Percentiles rank a stretch among this genome's conserved stretches.
Conservation (phyloP, 2,888 invertebrate species). For the Polyommatus iphigenia region DNA sequence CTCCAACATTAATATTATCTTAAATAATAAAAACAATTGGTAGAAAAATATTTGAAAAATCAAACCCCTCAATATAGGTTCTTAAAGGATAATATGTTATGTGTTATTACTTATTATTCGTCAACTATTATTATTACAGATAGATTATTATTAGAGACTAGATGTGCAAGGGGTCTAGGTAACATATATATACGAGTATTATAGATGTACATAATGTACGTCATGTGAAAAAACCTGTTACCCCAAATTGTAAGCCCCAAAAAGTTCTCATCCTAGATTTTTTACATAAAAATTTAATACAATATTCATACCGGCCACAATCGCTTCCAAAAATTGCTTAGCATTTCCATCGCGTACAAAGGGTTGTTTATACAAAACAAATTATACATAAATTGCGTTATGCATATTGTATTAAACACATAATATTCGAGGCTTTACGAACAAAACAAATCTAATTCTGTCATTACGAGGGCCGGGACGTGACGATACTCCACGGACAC, state of each 20-base stretch:
- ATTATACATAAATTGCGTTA: constrained; percentile 18
- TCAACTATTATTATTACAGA: no score
- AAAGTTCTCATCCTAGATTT: background rate
- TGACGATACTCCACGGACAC: constrained; percentile 38
- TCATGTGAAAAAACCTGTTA: background rate
- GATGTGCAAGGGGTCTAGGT: no score
- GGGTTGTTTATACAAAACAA: constrained; percentile 19
- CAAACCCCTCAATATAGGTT: no score
- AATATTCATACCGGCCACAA: background rate
- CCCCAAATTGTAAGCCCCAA: background rate
- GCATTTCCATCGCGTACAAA: constrained; percentile 6
- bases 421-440: constrained; percentile 27
- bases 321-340: background rate
- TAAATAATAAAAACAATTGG: no score
- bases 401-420: constrained; percentile 24
- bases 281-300: background rate
- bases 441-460: constrained; percentile 45
- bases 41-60: no score
- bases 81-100: no score
- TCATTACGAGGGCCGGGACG: constrained; percentile 46
- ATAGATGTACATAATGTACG: no score
- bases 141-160: no score
- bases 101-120: no score
- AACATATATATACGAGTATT: no score
- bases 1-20: no score